Evolutionary conservation across 2,888 invertebrate genomes (phyloP), one percentile per base, ranked within the genome.

Genomic region (Drosophila eohydei): DNA sequence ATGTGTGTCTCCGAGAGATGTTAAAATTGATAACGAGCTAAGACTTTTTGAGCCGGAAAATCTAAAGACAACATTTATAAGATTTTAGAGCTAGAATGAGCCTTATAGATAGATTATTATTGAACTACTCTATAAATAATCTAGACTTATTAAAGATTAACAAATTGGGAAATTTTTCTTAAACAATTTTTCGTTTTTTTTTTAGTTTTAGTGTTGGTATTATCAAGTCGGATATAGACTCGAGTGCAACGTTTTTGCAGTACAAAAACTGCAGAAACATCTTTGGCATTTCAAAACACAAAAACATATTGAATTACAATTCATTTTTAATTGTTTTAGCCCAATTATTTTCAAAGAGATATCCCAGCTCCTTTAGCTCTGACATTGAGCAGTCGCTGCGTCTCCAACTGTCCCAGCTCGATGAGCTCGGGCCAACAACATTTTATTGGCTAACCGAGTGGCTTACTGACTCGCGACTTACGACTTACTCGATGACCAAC

Each of bases 401-500:
- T 48, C 56, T 62, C 55, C 40, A 54, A 4, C 48, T 60, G 71
- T 78, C 4, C 30, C 54, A 21, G 28, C 43, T n/a, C 26, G 44
- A 16, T 12, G 41, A 44, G 16, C 51, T 32, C 5, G 3, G 26
- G 21, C 16, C 44, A 40, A 28, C 41, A 21, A 14, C 50, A 43
- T 50, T 50, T 60, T 38, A 54, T 52, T 60, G 54, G 56, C 32
- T 36, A 38, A 43, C 50, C 34, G 59, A 61, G 32, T 52, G 36
- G 63, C 55, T 54, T 66, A 54, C 28, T 57, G 60, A 71, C 36
- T 50, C 50, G 34, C n/a, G 63, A 38, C 41, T 38, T 36, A 36
- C 43, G 60, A 38, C 44, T 43, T 41, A 28, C 38, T 61, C 60
- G 67, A 58, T 74, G 69, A 69, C 32, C 41, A 65, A 63, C 50